Conservation (phyloP, 2,888 invertebrate species). For the Trissolcus brochymenae region DNA sequence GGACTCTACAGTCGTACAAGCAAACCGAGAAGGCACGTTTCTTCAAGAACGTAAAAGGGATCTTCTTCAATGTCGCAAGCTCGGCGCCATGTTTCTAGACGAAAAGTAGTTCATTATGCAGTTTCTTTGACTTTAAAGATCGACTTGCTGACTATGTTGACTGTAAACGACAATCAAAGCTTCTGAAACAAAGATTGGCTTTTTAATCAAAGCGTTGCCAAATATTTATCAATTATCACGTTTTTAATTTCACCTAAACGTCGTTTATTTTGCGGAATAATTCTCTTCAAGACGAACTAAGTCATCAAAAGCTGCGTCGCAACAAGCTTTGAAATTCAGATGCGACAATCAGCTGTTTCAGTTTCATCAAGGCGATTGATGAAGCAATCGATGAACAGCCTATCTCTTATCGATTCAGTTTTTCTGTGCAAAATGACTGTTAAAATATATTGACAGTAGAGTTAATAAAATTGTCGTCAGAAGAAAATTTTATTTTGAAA, state of each 20-base stretch:
- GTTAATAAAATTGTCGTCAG: too few species aligned
- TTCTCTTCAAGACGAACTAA: background rate
- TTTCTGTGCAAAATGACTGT: too few species aligned
- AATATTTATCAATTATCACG: conserved; percentile 55
- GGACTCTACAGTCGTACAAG: conserved; percentile 47
- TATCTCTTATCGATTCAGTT: too few species aligned
- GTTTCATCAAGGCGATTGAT: too few species aligned
- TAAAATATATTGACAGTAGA: too few species aligned
- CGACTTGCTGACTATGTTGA: conserved; percentile 49
- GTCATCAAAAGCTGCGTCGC: background rate
- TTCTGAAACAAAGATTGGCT: conserved; percentile 52
- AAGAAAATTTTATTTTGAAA: too few species aligned
- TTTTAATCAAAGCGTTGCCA: conserved; percentile 49
- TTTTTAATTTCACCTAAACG: conserved; percentile 17
- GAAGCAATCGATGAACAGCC: too few species aligned
- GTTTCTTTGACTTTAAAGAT: conserved; percentile 53
- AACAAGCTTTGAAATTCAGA: background rate
- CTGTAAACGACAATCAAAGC: conserved; percentile 52
- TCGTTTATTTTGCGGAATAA: conserved; percentile 29
- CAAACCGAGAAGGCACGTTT: conserved; percentile 54
- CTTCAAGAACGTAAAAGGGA: conserved; percentile 54
- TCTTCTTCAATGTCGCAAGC: conserved; percentile 50
- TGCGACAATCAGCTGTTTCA: background rate
- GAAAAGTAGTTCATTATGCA: conserved; percentile 56
- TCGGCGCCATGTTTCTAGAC: conserved; percentile 42